phyloP scores from a whole-genome alignment of 1,140 invertebrate species.

The Asobara japonica region DNA sequence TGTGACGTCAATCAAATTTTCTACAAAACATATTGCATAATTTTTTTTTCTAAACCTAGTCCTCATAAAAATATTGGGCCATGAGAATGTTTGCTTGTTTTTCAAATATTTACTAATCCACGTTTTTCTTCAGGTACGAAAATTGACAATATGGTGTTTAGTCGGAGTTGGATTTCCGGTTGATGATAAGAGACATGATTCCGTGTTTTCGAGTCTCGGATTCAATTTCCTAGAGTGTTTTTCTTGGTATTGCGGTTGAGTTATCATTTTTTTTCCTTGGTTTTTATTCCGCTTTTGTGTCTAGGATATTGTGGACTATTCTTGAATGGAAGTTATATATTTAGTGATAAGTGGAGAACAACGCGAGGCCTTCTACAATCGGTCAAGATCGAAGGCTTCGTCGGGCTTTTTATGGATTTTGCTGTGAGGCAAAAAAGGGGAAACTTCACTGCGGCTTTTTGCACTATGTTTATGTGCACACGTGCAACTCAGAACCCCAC shows the following conservation, averaged over 20 bases:
- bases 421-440: not conserved
- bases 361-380: not conserved
- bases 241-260: not conserved
- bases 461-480: slow-evolving; percentile 16
- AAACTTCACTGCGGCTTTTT: not conserved
- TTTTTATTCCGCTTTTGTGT: not conserved
- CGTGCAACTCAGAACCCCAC: slow-evolving; percentile 4
- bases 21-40: too few species aligned
- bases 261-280: not conserved
- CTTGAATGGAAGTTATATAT: not conserved
- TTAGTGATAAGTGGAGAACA: not conserved
- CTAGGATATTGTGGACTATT: not conserved
- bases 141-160: too few species aligned
- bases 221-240: not conserved
- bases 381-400: slow-evolving; percentile 6
- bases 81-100: too few species aligned
- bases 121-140: too few species aligned
- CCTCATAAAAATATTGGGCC: too few species aligned
- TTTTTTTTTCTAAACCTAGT: too few species aligned
- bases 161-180: too few species aligned
- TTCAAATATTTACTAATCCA: too few species aligned
- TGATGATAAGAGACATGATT: too few species aligned
- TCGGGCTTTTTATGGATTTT: not conserved
- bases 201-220: not conserved
- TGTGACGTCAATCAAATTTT: too few species aligned